Conservation (phyloP, 1,140 invertebrate genomes). For the Lycorma delicatula region DNA sequence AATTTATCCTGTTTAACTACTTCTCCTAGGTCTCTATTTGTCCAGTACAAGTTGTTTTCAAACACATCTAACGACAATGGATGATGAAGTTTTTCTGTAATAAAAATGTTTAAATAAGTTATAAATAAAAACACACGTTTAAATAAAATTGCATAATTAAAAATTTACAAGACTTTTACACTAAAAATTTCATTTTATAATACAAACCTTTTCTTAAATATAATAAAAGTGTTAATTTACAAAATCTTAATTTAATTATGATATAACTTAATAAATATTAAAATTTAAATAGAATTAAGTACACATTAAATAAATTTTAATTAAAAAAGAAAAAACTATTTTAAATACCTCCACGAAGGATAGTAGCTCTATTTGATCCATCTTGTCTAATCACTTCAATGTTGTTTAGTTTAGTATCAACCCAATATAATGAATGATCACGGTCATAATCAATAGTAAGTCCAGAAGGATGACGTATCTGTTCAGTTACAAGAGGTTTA, state of each 20-base stretch:
- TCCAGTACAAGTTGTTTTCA: conserved; percentile 84
- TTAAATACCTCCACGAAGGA: conserved; percentile 52
- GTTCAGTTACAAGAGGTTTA: conserved; percentile 64
- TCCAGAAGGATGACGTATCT: conserved; percentile 75
- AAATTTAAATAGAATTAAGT: not conserved
- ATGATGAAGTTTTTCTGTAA: conserved; percentile 55
- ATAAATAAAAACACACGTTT: not conserved
- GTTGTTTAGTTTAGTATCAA: conserved; percentile 85
- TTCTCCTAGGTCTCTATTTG: conserved; percentile 73
- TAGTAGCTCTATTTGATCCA: conserved; percentile 64
- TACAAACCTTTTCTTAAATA: not conserved
- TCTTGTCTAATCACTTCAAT: conserved; percentile 85
- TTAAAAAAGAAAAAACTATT: not conserved
- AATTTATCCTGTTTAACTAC: conserved; percentile 89
- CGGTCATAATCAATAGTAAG: conserved; percentile 84
- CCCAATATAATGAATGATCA: conserved; percentile 89
- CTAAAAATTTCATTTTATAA: not conserved
- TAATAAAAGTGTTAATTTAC: not conserved
- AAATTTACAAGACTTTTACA: not conserved
- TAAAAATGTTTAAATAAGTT: conserved; percentile 9
- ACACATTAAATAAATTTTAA: not conserved
- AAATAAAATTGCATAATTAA: not conserved
- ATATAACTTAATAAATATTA: not conserved
- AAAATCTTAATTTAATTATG: not conserved
- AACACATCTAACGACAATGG: conserved; percentile 88